Evolutionary conservation across 2,113 vertebrate species (phyloP).

Genomic region (Lampris megalopsis): DNA sequence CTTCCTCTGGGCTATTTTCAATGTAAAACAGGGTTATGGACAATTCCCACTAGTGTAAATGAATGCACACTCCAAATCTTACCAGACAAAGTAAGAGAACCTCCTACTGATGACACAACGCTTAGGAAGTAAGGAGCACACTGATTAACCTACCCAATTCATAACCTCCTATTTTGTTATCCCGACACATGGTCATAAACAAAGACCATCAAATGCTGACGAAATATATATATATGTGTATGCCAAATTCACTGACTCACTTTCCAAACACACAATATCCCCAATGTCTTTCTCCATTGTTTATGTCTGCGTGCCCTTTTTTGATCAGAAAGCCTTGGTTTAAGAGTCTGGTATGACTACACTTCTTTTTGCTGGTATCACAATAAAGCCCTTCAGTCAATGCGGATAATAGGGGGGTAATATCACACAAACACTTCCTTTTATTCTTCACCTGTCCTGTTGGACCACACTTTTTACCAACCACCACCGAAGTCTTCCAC

Average conservation of each 20-base stretch:
- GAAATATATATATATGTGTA: conserved; percentile 13
- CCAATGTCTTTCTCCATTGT: conserved; percentile 37
- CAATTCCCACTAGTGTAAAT: conserved; percentile 93
- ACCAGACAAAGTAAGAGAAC: conserved; percentile 91
- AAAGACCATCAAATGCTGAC: conserved; percentile 41
- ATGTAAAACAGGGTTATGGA: conserved; percentile 96
- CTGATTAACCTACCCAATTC: conserved; percentile 57
- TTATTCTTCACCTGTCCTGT: conserved; percentile 71
- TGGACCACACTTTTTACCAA: conserved; percentile 73
- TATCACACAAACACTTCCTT: conserved; percentile 60
- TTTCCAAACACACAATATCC: conserved; percentile 40
- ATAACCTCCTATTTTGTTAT: conserved; percentile 62
- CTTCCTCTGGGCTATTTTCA: conserved; percentile 92
- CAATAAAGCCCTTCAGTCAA: conserved; percentile 70
- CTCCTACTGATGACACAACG: conserved; percentile 93
- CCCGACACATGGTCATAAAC: conserved; percentile 41
- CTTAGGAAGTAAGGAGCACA: conserved; percentile 88
- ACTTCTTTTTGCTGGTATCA: conserved; percentile 59
- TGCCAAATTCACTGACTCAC: conserved; percentile 19
- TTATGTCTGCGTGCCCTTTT: conserved; percentile 37
- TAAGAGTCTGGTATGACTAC: conserved; percentile 59
- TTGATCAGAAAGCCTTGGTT: conserved; percentile 63
- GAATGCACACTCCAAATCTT: conserved; percentile 93
- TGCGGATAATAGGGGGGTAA: conserved; percentile 40
- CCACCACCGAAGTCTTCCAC: conserved; percentile 74